A percentile compares a stretch with the other conserved stretches of the same genome.
Conservation (phyloP, 2,888 invertebrate genomes). For the Synanthedon myopaeformis region DNA sequence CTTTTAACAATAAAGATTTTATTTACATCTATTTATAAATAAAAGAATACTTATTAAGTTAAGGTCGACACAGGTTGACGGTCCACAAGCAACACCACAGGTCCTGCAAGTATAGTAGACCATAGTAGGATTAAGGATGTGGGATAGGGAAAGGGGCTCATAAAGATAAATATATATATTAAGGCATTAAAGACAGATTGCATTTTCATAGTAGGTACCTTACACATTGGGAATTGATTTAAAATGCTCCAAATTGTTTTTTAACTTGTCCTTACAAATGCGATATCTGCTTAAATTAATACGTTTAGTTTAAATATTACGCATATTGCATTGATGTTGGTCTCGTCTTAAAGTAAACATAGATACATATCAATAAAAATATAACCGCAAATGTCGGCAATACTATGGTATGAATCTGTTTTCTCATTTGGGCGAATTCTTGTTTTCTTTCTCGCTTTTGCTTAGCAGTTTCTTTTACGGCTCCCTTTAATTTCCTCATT, state of each 20-base stretch:
- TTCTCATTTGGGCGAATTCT: slow-evolving; percentile 83
- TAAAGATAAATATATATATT: too few species aligned
- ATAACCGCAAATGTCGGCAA: slow-evolving; percentile 79
- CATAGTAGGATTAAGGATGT: too few species aligned
- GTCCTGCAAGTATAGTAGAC: too few species aligned
- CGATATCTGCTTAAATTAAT: background rate
- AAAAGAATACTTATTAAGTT: too few species aligned
- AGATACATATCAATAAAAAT: slow-evolving; percentile 78
- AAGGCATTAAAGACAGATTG: too few species aligned
- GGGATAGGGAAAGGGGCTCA: too few species aligned
- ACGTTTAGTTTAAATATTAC: slow-evolving; percentile 13
- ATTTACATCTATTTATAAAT: too few species aligned
- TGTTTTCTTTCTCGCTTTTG: slow-evolving; percentile 88
- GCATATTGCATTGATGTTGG: slow-evolving; percentile 64
- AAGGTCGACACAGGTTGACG: too few species aligned
- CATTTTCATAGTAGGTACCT: background rate
- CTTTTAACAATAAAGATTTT: slow-evolving; percentile 1
- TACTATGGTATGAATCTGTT: slow-evolving; percentile 82
- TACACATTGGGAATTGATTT: background rate
- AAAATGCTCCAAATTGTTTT: background rate
- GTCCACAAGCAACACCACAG: too few species aligned
- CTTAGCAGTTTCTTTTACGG: slow-evolving; percentile 84
- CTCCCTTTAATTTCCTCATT: slow-evolving; percentile 86
- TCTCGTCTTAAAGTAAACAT: slow-evolving; percentile 84
- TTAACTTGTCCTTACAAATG: background rate